Evolutionary conservation across 2,113 vertebrate genomes (phyloP).

Genomic region (Oreotragus oreotragus): DNA sequence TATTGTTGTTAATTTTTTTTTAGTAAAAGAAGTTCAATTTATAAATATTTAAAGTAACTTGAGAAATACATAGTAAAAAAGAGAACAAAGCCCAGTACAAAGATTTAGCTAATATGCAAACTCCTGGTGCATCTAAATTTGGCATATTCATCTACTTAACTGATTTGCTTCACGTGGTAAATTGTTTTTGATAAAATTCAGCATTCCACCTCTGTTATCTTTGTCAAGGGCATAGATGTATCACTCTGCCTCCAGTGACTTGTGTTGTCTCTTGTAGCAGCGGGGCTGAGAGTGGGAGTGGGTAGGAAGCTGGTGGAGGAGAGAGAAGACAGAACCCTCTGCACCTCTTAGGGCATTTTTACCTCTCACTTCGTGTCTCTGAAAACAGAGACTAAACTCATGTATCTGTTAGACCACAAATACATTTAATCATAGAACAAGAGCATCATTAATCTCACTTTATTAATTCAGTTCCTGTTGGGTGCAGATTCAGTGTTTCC

Average conservation of each 20-base stretch:
- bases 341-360: neutral
- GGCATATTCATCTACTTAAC: neutral
- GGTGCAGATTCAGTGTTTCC: neutral
- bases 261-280: neutral
- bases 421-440: neutral
- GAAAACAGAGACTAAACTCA: neutral
- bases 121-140: neutral
- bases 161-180: neutral
- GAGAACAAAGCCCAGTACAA: neutral
- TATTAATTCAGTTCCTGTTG: neutral
- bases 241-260: neutral
- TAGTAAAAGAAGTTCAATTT: neutral
- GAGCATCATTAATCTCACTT: neutral
- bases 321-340: too few relatives aligned
- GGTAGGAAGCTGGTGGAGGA: too few relatives aligned
- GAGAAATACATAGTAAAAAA: neutral
- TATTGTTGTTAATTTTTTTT: neutral
- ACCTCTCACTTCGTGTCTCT: neutral
- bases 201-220: neutral
- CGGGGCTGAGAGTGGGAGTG: neutral
- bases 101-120: neutral
- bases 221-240: neutral
- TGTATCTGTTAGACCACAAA: neutral
- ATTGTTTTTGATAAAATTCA: neutral
- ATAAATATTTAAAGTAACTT: neutral